phyloP scores from a whole-genome alignment of 2,888 invertebrate genomes.

The Tortricodes alternella region DNA sequence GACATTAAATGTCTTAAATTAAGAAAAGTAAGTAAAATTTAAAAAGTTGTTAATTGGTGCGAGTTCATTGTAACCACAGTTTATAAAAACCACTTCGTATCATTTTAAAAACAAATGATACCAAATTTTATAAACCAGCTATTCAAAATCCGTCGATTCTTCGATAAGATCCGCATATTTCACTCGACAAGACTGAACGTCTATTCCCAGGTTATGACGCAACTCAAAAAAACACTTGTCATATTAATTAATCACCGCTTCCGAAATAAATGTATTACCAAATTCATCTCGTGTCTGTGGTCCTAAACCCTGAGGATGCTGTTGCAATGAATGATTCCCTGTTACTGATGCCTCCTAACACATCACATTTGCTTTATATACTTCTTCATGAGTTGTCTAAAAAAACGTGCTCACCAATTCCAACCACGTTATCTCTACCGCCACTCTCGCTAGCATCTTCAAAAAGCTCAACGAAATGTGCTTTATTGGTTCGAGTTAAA shows the following conservation, averaged over 20 bases:
- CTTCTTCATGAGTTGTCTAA: constrained; percentile 64
- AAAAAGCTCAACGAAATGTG: not conserved
- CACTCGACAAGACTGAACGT: constrained; percentile 1
- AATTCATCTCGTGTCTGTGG: constrained; percentile 51
- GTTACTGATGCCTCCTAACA: constrained; percentile 57
- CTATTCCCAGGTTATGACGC: constrained; percentile 10
- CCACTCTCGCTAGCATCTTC: constrained; percentile 1
- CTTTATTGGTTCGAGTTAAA: constrained; percentile 34
- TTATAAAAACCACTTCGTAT: no score
- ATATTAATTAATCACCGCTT: constrained; percentile 28
- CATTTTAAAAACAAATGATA: no score
- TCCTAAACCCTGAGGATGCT: constrained; percentile 48
- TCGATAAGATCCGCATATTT: not conserved
- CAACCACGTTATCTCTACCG: constrained; percentile 43
- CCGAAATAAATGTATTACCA: constrained; percentile 53
- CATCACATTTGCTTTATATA: constrained; percentile 70
- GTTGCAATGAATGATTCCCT: constrained; percentile 53
- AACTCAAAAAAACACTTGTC: constrained; percentile 33
- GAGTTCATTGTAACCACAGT: no score
- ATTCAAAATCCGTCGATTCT: not conserved
- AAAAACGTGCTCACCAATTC: constrained; percentile 64
- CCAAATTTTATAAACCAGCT: no score
- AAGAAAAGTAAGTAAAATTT: no score
- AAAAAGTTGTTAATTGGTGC: no score
- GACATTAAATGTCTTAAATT: no score